These are phyloP conservation scores for Pogonocichla stellata DNA, from an alignment of 2,113 vertebrate genomes.

Conservation along the genomic window DNA sequence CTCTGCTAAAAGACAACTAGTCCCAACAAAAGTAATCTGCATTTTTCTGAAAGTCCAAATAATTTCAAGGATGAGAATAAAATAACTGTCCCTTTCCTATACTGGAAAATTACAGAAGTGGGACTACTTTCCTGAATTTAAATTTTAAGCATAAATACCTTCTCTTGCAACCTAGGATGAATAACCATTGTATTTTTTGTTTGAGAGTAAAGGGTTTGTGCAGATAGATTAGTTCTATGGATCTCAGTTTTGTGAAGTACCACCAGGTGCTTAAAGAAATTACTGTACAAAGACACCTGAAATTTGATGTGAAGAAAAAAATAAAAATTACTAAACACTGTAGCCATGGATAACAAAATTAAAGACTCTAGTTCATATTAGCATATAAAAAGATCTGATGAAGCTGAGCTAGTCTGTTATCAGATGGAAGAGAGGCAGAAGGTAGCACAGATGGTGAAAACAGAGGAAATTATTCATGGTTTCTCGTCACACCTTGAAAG, in stretches of 20 bases:
- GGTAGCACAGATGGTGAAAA: slow-evolving; percentile 62
- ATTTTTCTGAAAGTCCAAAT: not conserved
- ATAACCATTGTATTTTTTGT: not conserved
- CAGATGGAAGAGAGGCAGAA: slow-evolving; percentile 50
- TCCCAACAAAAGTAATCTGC: not conserved
- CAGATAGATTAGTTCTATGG: not conserved
- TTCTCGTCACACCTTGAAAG: slow-evolving; percentile 46
- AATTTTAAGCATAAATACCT: not conserved
- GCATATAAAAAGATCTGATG: slow-evolving; percentile 50
- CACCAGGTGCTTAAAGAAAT: not conserved
- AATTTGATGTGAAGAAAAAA: not conserved
- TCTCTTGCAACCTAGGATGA: not conserved
- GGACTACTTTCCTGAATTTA: not conserved
- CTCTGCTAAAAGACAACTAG: not conserved
- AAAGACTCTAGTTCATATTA: not conserved
- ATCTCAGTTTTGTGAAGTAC: not conserved
- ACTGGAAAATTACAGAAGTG: not conserved
- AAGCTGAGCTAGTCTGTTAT: slow-evolving; percentile 44
- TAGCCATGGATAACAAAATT: slow-evolving; percentile 27
- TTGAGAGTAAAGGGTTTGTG: not conserved
- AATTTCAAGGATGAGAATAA: not conserved
- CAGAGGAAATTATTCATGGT: slow-evolving; percentile 64
- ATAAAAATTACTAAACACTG: not conserved
- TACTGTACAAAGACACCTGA: not conserved
- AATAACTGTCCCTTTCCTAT: not conserved